Percentiles rank a stretch among this genome's conserved stretches.
Conservation (phyloP, 1,140 invertebrate genomes). For the Aphelinus certus region DNA sequence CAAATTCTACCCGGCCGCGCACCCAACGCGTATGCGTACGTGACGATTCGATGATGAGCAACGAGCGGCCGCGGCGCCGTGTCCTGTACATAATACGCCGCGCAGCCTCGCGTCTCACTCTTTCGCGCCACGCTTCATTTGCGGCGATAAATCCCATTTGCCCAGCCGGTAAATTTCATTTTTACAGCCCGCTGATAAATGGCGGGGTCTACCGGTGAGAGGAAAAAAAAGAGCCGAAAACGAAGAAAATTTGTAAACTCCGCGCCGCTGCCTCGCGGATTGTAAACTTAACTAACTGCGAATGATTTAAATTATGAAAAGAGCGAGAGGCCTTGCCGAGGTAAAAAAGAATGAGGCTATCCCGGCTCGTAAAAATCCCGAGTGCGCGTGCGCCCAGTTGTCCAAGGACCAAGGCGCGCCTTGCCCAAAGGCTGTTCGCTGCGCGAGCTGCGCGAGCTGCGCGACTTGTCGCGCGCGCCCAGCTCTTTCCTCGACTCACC, state of each 20-base stretch:
- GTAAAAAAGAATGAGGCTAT: slow-evolving; percentile 24
- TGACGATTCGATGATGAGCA: no score
- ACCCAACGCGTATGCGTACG: no score
- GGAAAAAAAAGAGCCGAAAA: no score
- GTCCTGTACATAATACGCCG: no score
- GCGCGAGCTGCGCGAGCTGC: no score
- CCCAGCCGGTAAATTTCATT: slow-evolving; percentile 4
- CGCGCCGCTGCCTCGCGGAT: slow-evolving; percentile 8
- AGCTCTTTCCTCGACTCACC: not conserved
- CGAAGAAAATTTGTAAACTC: slow-evolving; percentile 11
- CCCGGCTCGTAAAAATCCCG: slow-evolving; percentile 27
- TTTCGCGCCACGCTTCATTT: not conserved
- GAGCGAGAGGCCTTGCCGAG: slow-evolving; percentile 8
- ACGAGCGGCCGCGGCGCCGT: no score
- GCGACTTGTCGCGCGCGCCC: no score
- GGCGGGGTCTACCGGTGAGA: not conserved
- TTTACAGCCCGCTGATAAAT: slow-evolving; percentile 15
- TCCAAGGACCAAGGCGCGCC: slow-evolving; percentile 12
- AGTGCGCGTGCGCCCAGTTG: not conserved
- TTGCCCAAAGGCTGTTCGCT: no score
- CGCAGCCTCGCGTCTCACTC: not conserved
- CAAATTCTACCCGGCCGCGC: no score
- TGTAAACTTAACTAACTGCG: slow-evolving; percentile 21
- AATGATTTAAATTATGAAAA: slow-evolving; percentile 36
- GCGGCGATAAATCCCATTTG: slow-evolving; percentile 4